Conservation (phyloP, 2,888 invertebrate genomes). For the Scotopteryx bipunctaria region DNA sequence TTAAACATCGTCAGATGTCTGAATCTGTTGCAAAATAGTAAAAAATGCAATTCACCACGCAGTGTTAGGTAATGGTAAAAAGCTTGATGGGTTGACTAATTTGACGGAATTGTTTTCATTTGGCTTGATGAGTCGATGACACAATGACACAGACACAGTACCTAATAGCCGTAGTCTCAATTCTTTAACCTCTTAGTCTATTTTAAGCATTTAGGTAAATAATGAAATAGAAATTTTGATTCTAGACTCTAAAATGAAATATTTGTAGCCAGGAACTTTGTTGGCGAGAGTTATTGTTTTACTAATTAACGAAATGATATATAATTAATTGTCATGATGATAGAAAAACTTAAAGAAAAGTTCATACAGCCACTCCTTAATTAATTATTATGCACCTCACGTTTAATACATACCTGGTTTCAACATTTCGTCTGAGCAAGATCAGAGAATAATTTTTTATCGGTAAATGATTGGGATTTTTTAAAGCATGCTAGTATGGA, state of each 20-base stretch:
- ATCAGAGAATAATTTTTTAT: not conserved
- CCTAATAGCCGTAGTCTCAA: not conserved
- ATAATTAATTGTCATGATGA: no score
- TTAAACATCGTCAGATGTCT: slow-evolving; percentile 44
- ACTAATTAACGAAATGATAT: no score
- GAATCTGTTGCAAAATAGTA: slow-evolving; percentile 40
- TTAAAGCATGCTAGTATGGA: not conserved
- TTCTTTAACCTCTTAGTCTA: no score
- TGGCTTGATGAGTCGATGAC: slow-evolving; percentile 2
- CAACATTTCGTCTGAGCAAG: not conserved
- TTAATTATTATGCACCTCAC: not conserved
- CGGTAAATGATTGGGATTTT: not conserved
- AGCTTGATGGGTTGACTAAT: slow-evolving; percentile 13
- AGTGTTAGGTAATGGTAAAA: slow-evolving; percentile 17
- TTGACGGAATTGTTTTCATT: slow-evolving; percentile 3
- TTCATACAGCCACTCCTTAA: not conserved
- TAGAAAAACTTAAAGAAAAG: not conserved
- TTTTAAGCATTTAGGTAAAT: no score
- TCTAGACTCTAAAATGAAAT: no score
- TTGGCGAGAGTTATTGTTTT: no score
- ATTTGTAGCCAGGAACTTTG: no score
- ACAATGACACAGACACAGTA: not conserved
- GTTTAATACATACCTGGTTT: not conserved
- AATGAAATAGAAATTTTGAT: no score
- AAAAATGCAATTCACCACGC: slow-evolving; percentile 44